Conservation (phyloP, 2,888 invertebrate species). For the Pseudoips prasinana region DNA sequence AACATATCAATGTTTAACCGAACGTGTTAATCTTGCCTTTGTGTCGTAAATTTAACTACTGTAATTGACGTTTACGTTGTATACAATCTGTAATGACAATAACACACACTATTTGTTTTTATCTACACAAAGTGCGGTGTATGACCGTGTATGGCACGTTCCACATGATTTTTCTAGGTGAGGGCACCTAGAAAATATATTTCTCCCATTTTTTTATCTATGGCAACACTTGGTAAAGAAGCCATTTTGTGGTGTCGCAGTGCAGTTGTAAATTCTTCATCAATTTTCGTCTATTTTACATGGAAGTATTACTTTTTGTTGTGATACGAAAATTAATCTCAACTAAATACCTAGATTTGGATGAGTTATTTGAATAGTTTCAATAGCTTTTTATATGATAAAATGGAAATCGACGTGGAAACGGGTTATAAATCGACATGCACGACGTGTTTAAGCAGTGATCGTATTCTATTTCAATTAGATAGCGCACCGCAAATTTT, state of each 20-base stretch:
- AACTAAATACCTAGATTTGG: constrained; percentile 39
- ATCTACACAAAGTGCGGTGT: no score
- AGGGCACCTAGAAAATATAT: no score
- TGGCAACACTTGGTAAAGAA: constrained; percentile 67
- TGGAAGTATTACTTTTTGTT: constrained; percentile 81
- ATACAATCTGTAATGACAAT: no score
- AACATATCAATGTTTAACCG: no score
- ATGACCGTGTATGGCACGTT: no score
- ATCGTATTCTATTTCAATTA: constrained; percentile 59
- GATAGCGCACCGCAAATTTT: constrained; percentile 49
- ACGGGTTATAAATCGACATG: constrained; percentile 56
- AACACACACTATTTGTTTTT: no score
- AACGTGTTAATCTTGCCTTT: no score
- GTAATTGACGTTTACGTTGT: no score
- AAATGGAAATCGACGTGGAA: constrained; percentile 73
- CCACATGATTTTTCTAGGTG: no score
- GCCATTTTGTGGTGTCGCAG: constrained; percentile 80
- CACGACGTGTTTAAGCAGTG: constrained; percentile 64
- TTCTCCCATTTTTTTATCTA: constrained; percentile 6
- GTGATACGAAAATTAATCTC: constrained; percentile 61
- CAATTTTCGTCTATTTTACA: constrained; percentile 79
- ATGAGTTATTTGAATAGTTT: constrained; percentile 19
- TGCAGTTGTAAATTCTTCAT: constrained; percentile 57
- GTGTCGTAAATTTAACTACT: no score
- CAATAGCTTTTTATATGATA: constrained; percentile 21